Evolutionary conservation across 2,113 vertebrate genomes (phyloP).

Genomic region (Lethenteron reissneri): DNA sequence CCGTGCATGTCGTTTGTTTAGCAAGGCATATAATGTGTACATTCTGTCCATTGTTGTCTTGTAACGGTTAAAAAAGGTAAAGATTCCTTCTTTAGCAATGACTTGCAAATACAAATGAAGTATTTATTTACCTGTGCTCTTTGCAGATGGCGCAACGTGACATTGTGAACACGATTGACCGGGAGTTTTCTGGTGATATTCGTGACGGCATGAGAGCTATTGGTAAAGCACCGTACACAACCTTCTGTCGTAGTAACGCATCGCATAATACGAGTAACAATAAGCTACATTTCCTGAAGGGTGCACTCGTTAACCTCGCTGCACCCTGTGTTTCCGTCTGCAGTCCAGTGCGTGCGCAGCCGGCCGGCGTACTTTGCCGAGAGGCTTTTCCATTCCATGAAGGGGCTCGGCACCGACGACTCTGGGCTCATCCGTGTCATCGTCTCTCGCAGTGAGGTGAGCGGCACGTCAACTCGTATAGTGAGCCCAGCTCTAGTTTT

Average conservation of each 20-base stretch:
- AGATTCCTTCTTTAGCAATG: too few relatives aligned
- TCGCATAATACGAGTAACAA: too few relatives aligned
- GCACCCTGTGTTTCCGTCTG: conserved; percentile 12
- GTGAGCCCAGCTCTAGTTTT: too few relatives aligned
- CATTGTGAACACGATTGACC: conserved; percentile 26
- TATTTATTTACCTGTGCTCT: conserved; percentile 8
- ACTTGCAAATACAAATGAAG: too few relatives aligned
- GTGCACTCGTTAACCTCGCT: background rate
- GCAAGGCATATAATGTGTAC: too few relatives aligned
- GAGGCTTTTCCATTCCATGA: conserved; percentile 34
- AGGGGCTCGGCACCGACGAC: conserved; percentile 40
- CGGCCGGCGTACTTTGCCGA: conserved; percentile 46
- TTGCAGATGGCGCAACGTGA: conserved; percentile 34
- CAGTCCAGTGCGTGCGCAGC: conserved; percentile 39
- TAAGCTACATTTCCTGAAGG: background rate
- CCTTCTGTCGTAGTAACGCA: too few relatives aligned
- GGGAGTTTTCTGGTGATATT: conserved; percentile 34
- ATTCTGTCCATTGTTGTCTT: too few relatives aligned
- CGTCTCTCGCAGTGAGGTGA: conserved; percentile 42
- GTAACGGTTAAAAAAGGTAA: too few relatives aligned
- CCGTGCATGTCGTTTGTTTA: too few relatives aligned
- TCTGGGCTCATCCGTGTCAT: conserved; percentile 34
- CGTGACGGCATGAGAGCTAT: conserved; percentile 35
- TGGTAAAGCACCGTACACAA: conserved; percentile 21
- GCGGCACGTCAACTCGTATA: background rate